Evolutionary conservation across 2,797 vertebrate species (phyloP), one percentile per base, ranked within the genome.

Genomic region (Gymnothorax javanicus): DNA sequence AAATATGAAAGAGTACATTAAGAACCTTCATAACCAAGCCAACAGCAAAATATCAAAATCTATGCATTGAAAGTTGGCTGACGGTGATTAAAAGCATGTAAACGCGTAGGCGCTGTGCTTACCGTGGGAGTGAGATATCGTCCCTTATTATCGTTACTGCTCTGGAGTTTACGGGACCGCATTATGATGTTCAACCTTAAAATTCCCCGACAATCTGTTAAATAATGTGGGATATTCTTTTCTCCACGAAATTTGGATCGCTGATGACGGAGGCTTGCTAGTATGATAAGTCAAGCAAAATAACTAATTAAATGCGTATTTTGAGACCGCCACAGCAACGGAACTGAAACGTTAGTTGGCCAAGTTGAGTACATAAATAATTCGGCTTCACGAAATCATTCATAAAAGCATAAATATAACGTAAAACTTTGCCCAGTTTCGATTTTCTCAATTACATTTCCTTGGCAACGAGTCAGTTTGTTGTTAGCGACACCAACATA

Each of bases 41-140:
- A 43, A 43, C 33, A 43, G 33, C 33, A n/a, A 69, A 69, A 69
- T 69, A 69, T 69, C 9, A 25, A 13, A 69, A 69, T 69, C 64
- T n/a, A 69, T n/a, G n/a, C 64, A n/a, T 69, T 69, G 64, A 7
- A n/a, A 25, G 23, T n/a, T 25, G 25, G n/a, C 64, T 69, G 25
- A 69, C 64, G 23, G n/a, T 69, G 25, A 25, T 69, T 69, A 69
- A 20, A 17, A 1, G 4, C 20, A 7, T 54, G 43, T 33, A 79
- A 20, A 7, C 7, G 33, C 43, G 56, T 43, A 67, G 62, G 1
- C 23, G 43, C 8, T 33, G 43, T 20, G 82, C 92, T 94, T 87
- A 96, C 96, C 94, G 91, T 89, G 6, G 95, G 95, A 1, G 91
- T 89, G 50, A 94, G 93, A 85, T 90, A 89, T 33, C 88, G 64